A percentile compares a stretch with the other conserved stretches of the same genome.
phyloP scores from a whole-genome alignment of 2,888 invertebrate genomes.

The Hesperia comma region DNA sequence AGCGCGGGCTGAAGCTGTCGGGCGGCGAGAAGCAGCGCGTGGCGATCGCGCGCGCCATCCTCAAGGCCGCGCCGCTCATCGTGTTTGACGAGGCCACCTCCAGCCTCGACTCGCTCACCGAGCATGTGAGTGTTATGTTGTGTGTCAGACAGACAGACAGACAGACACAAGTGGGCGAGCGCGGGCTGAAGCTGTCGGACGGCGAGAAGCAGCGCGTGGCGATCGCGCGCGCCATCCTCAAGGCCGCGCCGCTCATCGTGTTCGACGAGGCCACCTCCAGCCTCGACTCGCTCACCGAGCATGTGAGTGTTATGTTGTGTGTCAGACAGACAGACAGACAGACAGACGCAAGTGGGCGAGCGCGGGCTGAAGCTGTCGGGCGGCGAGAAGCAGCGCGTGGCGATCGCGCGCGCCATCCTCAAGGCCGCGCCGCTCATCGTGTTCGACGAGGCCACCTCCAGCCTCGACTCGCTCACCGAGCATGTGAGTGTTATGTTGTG shows the following conservation, averaged over 20 bases:
- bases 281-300: constrained; percentile 98
- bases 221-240: constrained; percentile 98
- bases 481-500: constrained; percentile 84
- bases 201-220: constrained; percentile 99
- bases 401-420: constrained; percentile 97
- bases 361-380: constrained; percentile 90
- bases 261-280: constrained; percentile 99
- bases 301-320: constrained; percentile 85
- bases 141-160: not conserved
- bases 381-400: constrained; percentile 99
- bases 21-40: constrained; percentile 99
- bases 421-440: constrained; percentile 97
- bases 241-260: constrained; percentile 95
- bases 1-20: constrained; percentile 89
- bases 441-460: constrained; percentile 99
- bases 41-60: constrained; percentile 97
- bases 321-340: constrained; percentile 48
- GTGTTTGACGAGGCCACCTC: constrained; percentile 99
- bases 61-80: constrained; percentile 96
- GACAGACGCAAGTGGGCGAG: constrained; percentile 95
- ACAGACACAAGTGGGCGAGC: no score
- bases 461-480: constrained; percentile 98
- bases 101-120: constrained; percentile 98
- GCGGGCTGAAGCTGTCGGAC: constrained; percentile 91
- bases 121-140: constrained; percentile 87